Conservation (phyloP, 2,113 vertebrate genomes). For the rat (Rattus norvegicus) region GRCr8 NC_086023.1:106192001-106192500, state of each 20-base stretch:
- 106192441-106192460: neutral
- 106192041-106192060: neutral
- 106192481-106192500: neutral
- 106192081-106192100: neutral
- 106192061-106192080: neutral
- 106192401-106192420: neutral
- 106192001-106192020: constrained; percentile 53
- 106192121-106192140: neutral
- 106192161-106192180: neutral
- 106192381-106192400: neutral
- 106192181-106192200: neutral
- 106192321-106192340: neutral
- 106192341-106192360: no score
- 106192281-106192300: neutral
- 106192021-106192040: neutral
- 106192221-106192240: neutral
- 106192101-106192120: neutral
- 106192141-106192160: neutral
- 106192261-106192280: neutral
- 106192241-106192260: neutral
- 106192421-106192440: neutral
- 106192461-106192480: no score
- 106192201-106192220: neutral
- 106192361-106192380: neutral
- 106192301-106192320: neutral